Conservation (phyloP, 1,140 invertebrate genomes). For the Monomorium pharaonis region DNA sequence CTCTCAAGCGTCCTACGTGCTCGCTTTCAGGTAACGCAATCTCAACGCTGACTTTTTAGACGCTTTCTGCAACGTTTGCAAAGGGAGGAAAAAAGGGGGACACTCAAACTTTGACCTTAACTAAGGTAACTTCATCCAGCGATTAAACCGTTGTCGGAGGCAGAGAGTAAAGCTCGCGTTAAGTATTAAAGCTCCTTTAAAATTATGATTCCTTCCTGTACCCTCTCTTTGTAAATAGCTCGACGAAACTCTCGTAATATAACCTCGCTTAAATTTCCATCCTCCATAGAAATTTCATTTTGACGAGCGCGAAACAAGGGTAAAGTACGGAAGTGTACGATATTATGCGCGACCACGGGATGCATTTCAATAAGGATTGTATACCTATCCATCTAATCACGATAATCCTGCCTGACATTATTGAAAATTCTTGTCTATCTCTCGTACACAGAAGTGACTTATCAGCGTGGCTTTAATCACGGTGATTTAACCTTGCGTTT, state of each 20-base stretch:
- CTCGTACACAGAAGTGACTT: not conserved
- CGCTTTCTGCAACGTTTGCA: slow-evolving; percentile 32
- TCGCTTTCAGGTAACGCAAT: slow-evolving; percentile 29
- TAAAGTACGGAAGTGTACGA: slow-evolving; percentile 28
- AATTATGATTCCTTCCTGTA: slow-evolving; percentile 56
- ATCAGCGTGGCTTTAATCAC: not conserved
- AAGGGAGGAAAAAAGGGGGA: not conserved
- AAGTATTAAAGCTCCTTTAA: slow-evolving; percentile 43
- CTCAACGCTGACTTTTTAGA: slow-evolving; percentile 33
- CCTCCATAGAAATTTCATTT: slow-evolving; percentile 57
- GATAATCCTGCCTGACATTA: slow-evolving; percentile 25
- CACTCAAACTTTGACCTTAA: slow-evolving; percentile 35
- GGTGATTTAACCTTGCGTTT: not conserved
- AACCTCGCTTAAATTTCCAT: slow-evolving; percentile 52
- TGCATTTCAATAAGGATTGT: slow-evolving; percentile 50
- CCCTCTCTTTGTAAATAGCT: slow-evolving; percentile 55
- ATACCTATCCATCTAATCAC: slow-evolving; percentile 37
- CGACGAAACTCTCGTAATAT: slow-evolving; percentile 50
- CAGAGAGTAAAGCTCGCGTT: slow-evolving; percentile 15
- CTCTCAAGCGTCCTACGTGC: not conserved
- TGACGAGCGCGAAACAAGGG: slow-evolving; percentile 55
- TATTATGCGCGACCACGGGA: slow-evolving; percentile 38
- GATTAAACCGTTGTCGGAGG: slow-evolving; percentile 64
- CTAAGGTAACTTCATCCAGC: slow-evolving; percentile 58
- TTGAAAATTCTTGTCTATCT: slow-evolving; percentile 18